Conservation (phyloP, 1,140 invertebrate genomes). For the Drosophila persimilis region DNA sequence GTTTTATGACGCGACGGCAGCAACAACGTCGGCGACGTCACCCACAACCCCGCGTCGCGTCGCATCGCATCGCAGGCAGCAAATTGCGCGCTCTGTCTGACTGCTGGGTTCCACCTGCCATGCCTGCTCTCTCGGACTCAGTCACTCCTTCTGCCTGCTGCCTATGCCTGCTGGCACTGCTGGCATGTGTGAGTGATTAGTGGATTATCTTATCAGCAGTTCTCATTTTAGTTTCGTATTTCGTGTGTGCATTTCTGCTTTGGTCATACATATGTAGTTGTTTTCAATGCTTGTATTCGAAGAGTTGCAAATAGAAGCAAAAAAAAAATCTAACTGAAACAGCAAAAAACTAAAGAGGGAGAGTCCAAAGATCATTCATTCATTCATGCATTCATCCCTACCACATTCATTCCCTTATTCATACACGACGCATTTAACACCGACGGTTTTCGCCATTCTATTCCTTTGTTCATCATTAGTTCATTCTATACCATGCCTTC, state of each 20-base stretch:
- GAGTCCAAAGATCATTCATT: slow-evolving; percentile 24
- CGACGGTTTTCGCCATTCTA: too few relatives aligned
- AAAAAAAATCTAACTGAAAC: background rate
- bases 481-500: too few relatives aligned
- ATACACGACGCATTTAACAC: too few relatives aligned
- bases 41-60: too few relatives aligned
- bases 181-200: slow-evolving; percentile 19
- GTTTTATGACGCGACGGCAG: slow-evolving; percentile 49
- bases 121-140: background rate
- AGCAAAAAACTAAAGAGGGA: too few relatives aligned
- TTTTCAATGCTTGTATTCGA: slow-evolving; percentile 2
- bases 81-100: too few relatives aligned
- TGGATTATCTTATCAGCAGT: slow-evolving; percentile 71
- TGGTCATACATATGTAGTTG: slow-evolving; percentile 41
- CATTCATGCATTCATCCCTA: too few relatives aligned
- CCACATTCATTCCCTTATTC: too few relatives aligned
- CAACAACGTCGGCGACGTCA: background rate
- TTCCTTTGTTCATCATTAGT: too few relatives aligned
- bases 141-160: background rate
- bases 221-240: too few relatives aligned
- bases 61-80: too few relatives aligned
- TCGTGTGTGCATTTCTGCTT: background rate
- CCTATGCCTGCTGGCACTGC: background rate
- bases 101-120: slow-evolving; percentile 2
- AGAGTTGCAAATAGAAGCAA: background rate